Evolutionary conservation across 2,113 vertebrate species (phyloP).

Genomic region (Corapipo altera): DNA sequence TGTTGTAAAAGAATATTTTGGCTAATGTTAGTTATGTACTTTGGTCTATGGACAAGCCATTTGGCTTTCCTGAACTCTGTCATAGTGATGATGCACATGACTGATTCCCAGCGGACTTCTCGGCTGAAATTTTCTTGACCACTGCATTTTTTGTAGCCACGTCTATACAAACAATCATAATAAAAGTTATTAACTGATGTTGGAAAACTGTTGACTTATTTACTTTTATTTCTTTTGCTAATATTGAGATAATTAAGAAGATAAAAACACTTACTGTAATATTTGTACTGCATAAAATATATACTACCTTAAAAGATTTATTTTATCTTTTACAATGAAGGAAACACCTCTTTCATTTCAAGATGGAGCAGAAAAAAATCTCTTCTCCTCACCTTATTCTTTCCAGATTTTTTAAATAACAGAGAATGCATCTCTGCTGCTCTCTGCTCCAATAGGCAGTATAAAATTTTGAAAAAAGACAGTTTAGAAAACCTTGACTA

Average conservation of each 20-base stretch:
- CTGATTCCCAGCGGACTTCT: not conserved
- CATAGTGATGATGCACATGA: not conserved
- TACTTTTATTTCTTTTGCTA: slow-evolving; percentile 17
- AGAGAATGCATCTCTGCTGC: not conserved
- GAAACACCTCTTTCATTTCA: not conserved
- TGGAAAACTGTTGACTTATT: slow-evolving; percentile 44
- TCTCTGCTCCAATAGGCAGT: not conserved
- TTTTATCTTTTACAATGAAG: not conserved
- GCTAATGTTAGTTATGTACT: not conserved
- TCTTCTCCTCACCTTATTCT: not conserved
- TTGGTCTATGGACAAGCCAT: not conserved
- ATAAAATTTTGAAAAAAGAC: not conserved
- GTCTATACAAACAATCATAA: slow-evolving; percentile 25
- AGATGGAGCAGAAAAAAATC: not conserved
- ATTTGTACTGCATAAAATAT: not conserved
- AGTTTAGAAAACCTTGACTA: not conserved
- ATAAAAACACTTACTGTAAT: not conserved
- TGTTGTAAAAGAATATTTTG: not conserved
- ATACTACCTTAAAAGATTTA: not conserved
- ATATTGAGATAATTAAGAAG: slow-evolving; percentile 42
- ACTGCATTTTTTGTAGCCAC: slow-evolving; percentile 4
- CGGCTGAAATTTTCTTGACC: not conserved
- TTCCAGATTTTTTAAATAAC: not conserved
- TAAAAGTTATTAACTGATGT: not conserved
- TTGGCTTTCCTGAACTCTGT: not conserved